A percentile compares a stretch with the other conserved stretches of the same genome.
phyloP scores from a whole-genome alignment of 2,113 vertebrate species.

The Crotalus horridus region DNA sequence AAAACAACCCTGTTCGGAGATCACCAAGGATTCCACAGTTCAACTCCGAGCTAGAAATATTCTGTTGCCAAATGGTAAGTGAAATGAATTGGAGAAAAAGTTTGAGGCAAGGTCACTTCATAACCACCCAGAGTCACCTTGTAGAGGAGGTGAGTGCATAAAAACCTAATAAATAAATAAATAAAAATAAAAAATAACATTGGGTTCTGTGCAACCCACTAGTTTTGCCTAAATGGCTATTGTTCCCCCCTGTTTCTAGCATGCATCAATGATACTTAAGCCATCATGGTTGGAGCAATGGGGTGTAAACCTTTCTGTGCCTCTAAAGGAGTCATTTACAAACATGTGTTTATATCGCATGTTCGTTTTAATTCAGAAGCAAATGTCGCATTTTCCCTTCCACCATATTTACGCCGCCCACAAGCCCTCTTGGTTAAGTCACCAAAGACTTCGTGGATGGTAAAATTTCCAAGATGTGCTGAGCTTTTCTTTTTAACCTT shows the following conservation, averaged over 20 bases:
- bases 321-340: neutral
- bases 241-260: neutral
- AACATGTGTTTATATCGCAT: neutral
- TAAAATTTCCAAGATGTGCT: slow-evolving; percentile 97
- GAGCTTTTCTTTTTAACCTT: slow-evolving; percentile 99
- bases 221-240: neutral
- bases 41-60: too few species aligned
- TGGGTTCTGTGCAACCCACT: neutral
- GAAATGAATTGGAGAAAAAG: neutral
- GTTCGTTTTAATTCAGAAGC: slow-evolving; percentile 9
- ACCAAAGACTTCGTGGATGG: slow-evolving; percentile 87
- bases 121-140: neutral
- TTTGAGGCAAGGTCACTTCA: neutral
- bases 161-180: too few species aligned
- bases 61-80: neutral
- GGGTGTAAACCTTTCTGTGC: neutral
- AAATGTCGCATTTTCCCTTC: neutral
- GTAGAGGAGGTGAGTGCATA: too few species aligned
- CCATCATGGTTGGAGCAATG: neutral
- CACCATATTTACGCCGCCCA: slow-evolving; percentile 67
- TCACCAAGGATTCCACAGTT: too few species aligned
- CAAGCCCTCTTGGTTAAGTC: slow-evolving; percentile 66
- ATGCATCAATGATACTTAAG: neutral
- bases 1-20: too few species aligned
- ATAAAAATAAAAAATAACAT: neutral